These are phyloP conservation scores for Chrysotoxum bicinctum DNA, from an alignment of 2,888 invertebrate species.

Conservation along the genomic window DNA sequence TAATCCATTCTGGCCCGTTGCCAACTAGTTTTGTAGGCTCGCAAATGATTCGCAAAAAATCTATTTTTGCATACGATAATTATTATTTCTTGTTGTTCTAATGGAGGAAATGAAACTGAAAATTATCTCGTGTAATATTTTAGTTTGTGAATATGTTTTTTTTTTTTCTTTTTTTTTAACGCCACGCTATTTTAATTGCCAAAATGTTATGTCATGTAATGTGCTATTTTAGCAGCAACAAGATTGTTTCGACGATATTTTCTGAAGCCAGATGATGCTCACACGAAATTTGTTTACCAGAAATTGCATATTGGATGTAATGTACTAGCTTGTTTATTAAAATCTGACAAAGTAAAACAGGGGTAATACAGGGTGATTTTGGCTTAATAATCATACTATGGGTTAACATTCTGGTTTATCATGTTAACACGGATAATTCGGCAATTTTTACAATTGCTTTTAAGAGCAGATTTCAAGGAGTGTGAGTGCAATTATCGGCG, in stretches of 20 bases:
- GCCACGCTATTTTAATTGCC: constrained; percentile 15
- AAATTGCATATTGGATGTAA: not conserved
- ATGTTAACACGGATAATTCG: too few relatives aligned
- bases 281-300: not conserved
- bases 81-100: not conserved
- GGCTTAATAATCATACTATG: not conserved
- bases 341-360: not conserved
- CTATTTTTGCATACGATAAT: not conserved
- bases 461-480: too few relatives aligned
- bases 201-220: constrained; percentile 25
- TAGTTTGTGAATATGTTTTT: not conserved
- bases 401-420: too few relatives aligned
- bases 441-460: too few relatives aligned
- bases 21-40: constrained; percentile 19
- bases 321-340: not conserved
- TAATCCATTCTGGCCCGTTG: not conserved
- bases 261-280: not conserved
- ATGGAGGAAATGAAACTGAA: constrained; percentile 15
- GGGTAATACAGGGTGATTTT: not conserved
- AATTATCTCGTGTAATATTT: constrained; percentile 4
- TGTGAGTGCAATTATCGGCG: too few relatives aligned
- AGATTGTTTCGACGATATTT: not conserved
- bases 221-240: not conserved
- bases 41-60: not conserved
- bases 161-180: not conserved